phyloP scores from a whole-genome alignment of 1,140 invertebrate genomes.

The Calliphora vicina region DNA sequence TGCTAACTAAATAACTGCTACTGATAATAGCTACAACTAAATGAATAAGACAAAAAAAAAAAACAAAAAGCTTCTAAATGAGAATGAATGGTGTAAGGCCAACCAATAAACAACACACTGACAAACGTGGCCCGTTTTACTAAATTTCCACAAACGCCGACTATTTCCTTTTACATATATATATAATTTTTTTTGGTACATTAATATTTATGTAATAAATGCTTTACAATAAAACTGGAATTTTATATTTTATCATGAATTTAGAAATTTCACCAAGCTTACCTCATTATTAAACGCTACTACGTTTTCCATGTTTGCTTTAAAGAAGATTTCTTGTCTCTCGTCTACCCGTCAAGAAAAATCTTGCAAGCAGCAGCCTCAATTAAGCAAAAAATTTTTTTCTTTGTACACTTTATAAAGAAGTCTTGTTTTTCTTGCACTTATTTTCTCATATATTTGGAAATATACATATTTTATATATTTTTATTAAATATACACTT shows the following conservation, averaged over 20 bases:
- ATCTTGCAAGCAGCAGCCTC: conserved; percentile 11
- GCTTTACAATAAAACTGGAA: not conserved
- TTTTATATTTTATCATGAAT: not conserved
- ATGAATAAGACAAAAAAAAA: too few relatives aligned
- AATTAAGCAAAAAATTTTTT: conserved; percentile 19
- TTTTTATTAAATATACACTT: conserved; percentile 24
- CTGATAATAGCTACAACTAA: too few relatives aligned
- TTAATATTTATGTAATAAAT: conserved; percentile 11
- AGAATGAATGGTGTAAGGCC: not conserved
- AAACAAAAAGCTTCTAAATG: too few relatives aligned
- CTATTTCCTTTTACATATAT: not conserved
- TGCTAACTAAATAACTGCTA: too few relatives aligned
- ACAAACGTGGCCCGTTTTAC: conserved; percentile 6
- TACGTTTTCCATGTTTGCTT: conserved; percentile 60
- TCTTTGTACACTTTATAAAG: conserved; percentile 6
- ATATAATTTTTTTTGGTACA: not conserved
- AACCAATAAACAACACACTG: not conserved
- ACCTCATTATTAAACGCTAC: conserved; percentile 63
- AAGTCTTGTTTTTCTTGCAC: not conserved
- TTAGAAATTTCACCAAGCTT: conserved; percentile 40
- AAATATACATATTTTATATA: not conserved
- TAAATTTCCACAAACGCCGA: not conserved
- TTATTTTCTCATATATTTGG: conserved; percentile 23
- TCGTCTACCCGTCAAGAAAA: conserved; percentile 42
- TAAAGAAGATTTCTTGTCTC: conserved; percentile 12